Evolutionary conservation across 2,113 vertebrate species (phyloP).

Genomic region (Gymnorhina tibicen): DNA sequence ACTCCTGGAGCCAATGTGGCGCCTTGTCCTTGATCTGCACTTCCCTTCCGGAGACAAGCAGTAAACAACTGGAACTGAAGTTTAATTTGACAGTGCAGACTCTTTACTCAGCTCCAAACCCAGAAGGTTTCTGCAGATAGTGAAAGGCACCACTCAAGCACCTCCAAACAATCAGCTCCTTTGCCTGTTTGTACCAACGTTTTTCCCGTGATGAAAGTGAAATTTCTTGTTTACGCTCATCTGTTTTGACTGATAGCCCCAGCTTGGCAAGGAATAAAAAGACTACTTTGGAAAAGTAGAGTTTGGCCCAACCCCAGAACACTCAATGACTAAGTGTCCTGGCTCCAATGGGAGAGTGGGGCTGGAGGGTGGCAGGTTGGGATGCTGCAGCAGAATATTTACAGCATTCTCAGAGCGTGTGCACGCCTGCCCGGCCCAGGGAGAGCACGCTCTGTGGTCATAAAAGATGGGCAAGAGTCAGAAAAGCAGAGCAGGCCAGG

Average conservation of each 20-base stretch:
- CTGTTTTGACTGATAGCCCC: constrained; percentile 32
- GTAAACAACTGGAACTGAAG: constrained; percentile 6
- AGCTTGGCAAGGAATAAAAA: constrained; percentile 30
- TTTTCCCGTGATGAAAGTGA: not conserved
- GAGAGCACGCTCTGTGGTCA: not conserved
- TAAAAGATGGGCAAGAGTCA: not conserved
- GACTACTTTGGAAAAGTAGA: not conserved
- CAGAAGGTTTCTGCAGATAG: constrained; percentile 51
- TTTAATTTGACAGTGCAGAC: not conserved
- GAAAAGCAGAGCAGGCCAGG: not conserved
- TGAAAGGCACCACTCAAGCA: not conserved
- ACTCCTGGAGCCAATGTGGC: not conserved
- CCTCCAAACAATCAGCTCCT: not conserved
- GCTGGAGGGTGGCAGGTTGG: not conserved
- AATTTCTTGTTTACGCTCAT: not conserved
- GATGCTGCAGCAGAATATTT: not conserved
- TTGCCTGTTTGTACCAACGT: not conserved
- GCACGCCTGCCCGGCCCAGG: not conserved
- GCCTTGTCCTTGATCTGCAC: not conserved
- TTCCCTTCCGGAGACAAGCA: not conserved
- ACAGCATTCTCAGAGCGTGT: not conserved
- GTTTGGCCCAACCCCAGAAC: constrained; percentile 3
- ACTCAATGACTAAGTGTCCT: not conserved
- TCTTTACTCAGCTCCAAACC: not conserved
- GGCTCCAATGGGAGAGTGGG: not conserved